Conservation (phyloP, 2,888 invertebrate species). For the Diachrysia chrysitis region DNA sequence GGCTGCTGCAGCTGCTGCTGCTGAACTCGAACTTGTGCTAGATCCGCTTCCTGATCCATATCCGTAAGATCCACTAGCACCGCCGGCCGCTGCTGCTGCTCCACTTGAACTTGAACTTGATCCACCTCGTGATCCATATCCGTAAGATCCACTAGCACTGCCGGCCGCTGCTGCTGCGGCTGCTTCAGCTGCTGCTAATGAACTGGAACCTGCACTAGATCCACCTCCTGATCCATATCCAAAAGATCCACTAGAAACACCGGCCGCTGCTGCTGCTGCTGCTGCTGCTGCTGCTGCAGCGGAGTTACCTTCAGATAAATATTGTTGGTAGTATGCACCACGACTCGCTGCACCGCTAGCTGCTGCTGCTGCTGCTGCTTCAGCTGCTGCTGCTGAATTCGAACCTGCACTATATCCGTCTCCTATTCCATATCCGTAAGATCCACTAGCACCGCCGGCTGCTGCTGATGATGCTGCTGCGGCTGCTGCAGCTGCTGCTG, state of each 20-base stretch:
- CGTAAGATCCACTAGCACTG: no score
- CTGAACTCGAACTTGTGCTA: no score
- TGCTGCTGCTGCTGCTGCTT: constrained; percentile 19
- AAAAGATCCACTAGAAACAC: not conserved
- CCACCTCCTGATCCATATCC: constrained; percentile 1
- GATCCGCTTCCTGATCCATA: no score
- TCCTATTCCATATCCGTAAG: not conserved
- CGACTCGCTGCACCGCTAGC: constrained; percentile 18
- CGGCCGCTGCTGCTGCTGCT: constrained; percentile 21
- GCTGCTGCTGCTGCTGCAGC: constrained; percentile 21
- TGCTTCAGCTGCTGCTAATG: not conserved
- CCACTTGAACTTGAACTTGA: not conserved
- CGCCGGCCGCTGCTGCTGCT: no score
- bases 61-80: no score
- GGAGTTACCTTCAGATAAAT: constrained; percentile 14
- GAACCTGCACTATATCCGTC: constrained; percentile 1
- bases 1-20: no score
- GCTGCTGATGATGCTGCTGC: constrained; percentile 21
- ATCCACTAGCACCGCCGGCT: constrained; percentile 17
- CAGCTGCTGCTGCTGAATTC: constrained; percentile 23
- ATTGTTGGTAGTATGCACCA: not conserved
- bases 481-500: not conserved
- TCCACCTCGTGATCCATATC: no score
- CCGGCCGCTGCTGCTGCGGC: constrained; percentile 6
- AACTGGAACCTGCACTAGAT: not conserved